Conservation (phyloP, 2,113 vertebrate species). For the Entelurus aequoreus region DNA sequence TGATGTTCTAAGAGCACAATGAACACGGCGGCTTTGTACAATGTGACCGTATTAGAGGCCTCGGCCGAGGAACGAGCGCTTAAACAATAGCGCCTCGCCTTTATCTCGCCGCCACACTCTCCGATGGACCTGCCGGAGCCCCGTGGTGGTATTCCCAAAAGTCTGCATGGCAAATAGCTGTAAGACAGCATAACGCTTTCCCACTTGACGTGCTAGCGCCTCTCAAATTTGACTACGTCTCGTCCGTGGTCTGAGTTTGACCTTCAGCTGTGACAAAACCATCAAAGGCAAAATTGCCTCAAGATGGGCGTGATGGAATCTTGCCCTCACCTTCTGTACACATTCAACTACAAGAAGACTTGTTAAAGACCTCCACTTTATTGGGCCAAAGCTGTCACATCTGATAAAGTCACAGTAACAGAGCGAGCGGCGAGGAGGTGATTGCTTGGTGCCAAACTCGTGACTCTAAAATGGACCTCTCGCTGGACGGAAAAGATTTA, state of each 20-base stretch:
- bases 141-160: slow-evolving; percentile 40
- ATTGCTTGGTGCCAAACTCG: slow-evolving; percentile 49
- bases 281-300: slow-evolving; percentile 44
- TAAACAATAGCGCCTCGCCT: slow-evolving; percentile 59
- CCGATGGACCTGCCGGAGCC: slow-evolving; percentile 45
- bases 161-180: slow-evolving; percentile 46
- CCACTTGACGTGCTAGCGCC: neutral
- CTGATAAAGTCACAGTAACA: slow-evolving; percentile 60
- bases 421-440: slow-evolving; percentile 39
- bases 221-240: neutral
- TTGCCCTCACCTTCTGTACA: slow-evolving; percentile 30
- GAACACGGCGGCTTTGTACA: slow-evolving; percentile 49
- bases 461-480: slow-evolving; percentile 44
- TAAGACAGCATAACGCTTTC: neutral
- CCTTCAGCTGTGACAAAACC: slow-evolving; percentile 49
- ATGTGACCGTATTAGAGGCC: slow-evolving; percentile 58
- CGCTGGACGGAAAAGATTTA: neutral
- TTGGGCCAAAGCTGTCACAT: slow-evolving; percentile 62
- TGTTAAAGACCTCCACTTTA: slow-evolving; percentile 67
- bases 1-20: slow-evolving; percentile 49
- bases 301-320: slow-evolving; percentile 41
- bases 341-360: slow-evolving; percentile 54
- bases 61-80: slow-evolving; percentile 61
- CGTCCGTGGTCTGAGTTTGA: slow-evolving; percentile 15
- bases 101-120: slow-evolving; percentile 65